Base-by-base conservation (phyloP, 2,888 invertebrate species). In the Agrotis ipsilon region DNA sequence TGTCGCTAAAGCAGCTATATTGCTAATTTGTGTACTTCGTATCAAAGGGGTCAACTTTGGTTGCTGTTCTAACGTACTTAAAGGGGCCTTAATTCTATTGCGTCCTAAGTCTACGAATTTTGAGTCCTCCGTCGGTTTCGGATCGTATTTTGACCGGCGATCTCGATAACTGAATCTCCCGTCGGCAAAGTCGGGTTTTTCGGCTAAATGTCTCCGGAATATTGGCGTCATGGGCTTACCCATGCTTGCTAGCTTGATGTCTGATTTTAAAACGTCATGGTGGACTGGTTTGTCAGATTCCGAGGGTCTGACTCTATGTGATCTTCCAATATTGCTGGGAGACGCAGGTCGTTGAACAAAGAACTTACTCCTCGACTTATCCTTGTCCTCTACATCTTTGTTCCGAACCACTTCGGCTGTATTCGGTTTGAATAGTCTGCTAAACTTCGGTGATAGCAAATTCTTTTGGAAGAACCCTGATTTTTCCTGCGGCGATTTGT, bases 141-240 rank as follows among this genome's bases (percentile, higher is more conserved):
- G 64, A n/a, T 92, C 91, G 39, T 86, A 86, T 46, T 89, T 90
- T 0, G 88, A 49, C 21, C 91, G 83, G 2, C 90, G 89, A 16
- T 94, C 96, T 21, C 96, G 80, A 66, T 90, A 96, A 72, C 96
- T 96, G 87, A 91, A 96, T 24, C 96, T 82, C 0, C 92, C 94
- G 71, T 94, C 95, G 0, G 90, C 92, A 72, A 93, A 93, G 11
- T 94, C 93, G 0, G 93, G 89, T 60, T 83, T 88, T 2, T 94
- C 94, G 0, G 89, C 88, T 0, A 90, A 55, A 71, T 93, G 93
- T 7, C 96, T 78, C 6, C 95, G 86, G 83, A 96, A 95, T 75
- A 94, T 93, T 0, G 96, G 96, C 9, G 96, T 96, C 95, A 96
- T 94, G 0, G 96, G 96, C 66, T 95, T 96, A 0, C 96, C 96